phyloP scores from a whole-genome alignment of 2,113 vertebrate genomes.

The Cochlearius cochlearius region DNA sequence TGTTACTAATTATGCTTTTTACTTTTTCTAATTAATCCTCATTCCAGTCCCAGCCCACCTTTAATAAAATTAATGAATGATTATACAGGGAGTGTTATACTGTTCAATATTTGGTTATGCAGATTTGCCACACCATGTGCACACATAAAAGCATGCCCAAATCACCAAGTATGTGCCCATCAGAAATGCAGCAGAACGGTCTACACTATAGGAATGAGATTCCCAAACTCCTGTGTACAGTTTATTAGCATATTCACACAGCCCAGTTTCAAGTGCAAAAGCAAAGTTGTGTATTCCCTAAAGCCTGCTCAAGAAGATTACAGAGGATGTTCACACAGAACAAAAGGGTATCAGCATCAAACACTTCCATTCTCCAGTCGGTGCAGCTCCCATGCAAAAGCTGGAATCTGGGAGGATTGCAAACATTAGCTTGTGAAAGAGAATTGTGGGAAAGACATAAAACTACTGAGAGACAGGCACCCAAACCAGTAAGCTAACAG shows the following conservation, averaged over 20 bases:
- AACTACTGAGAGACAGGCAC: background rate
- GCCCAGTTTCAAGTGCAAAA: constrained; percentile 16
- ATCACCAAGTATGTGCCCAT: background rate
- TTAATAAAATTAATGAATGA: constrained; percentile 42
- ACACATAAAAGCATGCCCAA: background rate
- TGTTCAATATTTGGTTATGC: background rate
- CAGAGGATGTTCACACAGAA: constrained; percentile 33
- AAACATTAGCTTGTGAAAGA: background rate
- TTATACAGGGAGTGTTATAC: background rate
- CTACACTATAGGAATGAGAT: background rate
- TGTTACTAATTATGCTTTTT: constrained; percentile 33
- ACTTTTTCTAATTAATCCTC: constrained; percentile 33
- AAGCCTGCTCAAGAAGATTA: constrained; percentile 43
- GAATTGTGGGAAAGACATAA: background rate
- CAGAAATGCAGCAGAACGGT: background rate
- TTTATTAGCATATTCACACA: constrained; percentile 17
- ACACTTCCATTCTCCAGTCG: background rate
- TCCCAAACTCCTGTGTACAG: background rate
- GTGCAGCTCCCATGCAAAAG: background rate
- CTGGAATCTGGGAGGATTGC: background rate
- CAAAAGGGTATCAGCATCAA: constrained; percentile 54
- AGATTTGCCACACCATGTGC: background rate
- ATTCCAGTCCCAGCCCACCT: constrained; percentile 4
- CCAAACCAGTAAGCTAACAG: background rate
- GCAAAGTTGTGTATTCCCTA: constrained; percentile 31